Evolutionary conservation across 1,140 invertebrate genomes (phyloP), one percentile per base, ranked within the genome.

Genomic region (Lasioglossum baleicum): DNA sequence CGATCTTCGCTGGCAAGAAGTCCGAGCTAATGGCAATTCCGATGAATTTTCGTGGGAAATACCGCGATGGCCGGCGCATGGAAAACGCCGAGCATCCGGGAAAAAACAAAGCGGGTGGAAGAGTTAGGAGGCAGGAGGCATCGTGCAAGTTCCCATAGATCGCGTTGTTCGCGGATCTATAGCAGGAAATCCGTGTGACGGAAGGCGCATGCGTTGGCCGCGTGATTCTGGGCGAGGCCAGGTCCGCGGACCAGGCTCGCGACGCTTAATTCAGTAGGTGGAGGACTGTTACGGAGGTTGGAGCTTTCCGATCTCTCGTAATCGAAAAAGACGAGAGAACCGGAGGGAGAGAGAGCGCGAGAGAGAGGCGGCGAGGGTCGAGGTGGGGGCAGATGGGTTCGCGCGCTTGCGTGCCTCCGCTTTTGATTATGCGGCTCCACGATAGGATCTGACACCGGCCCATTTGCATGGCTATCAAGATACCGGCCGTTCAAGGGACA

Each of bases 391-490:
- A 80, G 72, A 80, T 80, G 78, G 78, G 78, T 80, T 74, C 78
- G 72, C 71, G 70, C 72, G 78, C 71, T 75, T 80, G 71, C 76
- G 76, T 80, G 71, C 78, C 71, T 80, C 63, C 72, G 64, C 72
- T 80, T 80, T 80, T 80, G 78, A 80, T 80, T 80, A 80, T 80
- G 64, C 78, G 71, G 72, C 72, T 53, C 51, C 78, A 58, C 78
- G 78, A 80, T 80, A 80, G 72, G 71, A 80, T 80, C 72, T 80
- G 78, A 75, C 78, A 75, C 78, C 78, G 78, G 71, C 56, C 64
- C 72, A 75, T 80, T 80, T 80, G 78, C 78, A 80, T 75, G 78
- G 72, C 72, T 80, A 80, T 80, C 78, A 75, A 80, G 78, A 80
- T 75, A 80, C 71, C 78, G 44, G 51, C 31, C 77, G 77, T 80